Conservation (phyloP, 2,888 invertebrate species). For the Alloscopus bannaensis region DNA sequence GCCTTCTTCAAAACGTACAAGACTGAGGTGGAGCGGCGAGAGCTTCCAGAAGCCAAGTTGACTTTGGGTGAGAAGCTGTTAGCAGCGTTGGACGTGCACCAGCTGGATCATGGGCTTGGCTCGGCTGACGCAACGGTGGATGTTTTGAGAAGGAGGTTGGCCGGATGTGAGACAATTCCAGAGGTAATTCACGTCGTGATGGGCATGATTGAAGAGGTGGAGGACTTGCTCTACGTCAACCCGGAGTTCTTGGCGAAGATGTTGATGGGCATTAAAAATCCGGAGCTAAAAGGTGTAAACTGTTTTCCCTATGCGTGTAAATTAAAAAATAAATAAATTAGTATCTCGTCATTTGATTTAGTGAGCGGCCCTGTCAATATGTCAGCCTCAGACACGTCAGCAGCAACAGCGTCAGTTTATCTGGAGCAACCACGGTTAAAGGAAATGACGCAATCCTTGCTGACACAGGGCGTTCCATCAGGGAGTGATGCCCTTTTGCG, state of each 20-base stretch:
- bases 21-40: background rate
- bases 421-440: background rate
- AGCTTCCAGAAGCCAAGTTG: background rate
- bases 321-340: no score
- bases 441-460: background rate
- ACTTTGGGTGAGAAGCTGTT: slow-evolving; percentile 23
- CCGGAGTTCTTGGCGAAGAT: slow-evolving; percentile 2
- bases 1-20: background rate
- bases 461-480: background rate
- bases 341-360: no score
- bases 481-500: background rate
- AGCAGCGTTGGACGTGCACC: slow-evolving; percentile 14
- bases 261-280: slow-evolving; percentile 4
- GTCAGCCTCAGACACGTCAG: no score
- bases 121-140: slow-evolving; percentile 15
- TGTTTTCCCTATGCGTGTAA: no score
- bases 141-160: background rate
- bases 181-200: slow-evolving; percentile 13
- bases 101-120: background rate
- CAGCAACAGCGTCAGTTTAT: background rate
- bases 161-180: slow-evolving; percentile 18
- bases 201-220: slow-evolving; percentile 17
- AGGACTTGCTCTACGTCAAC: slow-evolving; percentile 12
- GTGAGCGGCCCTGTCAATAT: no score
- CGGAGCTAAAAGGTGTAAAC: background rate